Percentiles rank a stretch among this genome's conserved stretches.
phyloP scores from a whole-genome alignment of 2,113 vertebrate species.

The Amblyopsis rosae region DNA sequence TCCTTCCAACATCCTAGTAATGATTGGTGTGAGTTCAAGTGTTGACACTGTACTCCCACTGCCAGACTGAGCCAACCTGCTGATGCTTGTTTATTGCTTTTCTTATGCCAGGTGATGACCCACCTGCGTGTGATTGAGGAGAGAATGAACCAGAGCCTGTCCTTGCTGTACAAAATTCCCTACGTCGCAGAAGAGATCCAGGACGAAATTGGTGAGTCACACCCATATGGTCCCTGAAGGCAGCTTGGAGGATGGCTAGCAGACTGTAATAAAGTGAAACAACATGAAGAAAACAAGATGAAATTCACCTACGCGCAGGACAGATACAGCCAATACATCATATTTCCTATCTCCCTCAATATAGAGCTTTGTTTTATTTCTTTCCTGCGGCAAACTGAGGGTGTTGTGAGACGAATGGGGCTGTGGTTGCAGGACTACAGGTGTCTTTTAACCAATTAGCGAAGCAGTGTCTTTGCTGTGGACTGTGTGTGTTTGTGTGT shows the following conservation, averaged over 20 bases:
- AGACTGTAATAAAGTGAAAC: constrained; percentile 21
- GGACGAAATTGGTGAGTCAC: constrained; percentile 90
- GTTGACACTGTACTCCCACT: too few relatives aligned
- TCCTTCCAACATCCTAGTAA: too few relatives aligned
- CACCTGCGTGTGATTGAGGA: constrained; percentile 97
- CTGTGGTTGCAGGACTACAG: too few relatives aligned
- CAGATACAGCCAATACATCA: constrained; percentile 18
- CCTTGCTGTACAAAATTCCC: constrained; percentile 95
- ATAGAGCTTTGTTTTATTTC: neutral
- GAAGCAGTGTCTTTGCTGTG: neutral
- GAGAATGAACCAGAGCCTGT: constrained; percentile 97
- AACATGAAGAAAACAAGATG: constrained; percentile 35
- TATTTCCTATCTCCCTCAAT: constrained; percentile 2
- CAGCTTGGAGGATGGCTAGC: neutral
- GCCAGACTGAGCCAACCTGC: too few relatives aligned
- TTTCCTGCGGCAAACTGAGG: neutral
- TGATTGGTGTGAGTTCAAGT: too few relatives aligned
- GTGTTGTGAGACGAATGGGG: neutral
- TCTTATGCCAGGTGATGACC: constrained; percentile 88
- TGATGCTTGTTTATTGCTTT: neutral
- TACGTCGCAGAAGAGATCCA: constrained; percentile 95
- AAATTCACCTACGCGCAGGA: constrained; percentile 14
- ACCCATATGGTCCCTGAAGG: neutral
- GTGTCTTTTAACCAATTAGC: constrained; percentile 8
- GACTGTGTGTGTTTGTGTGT: too few relatives aligned